Conservation (phyloP, 2,797 vertebrate species). For the Myripristis jacobus region DNA sequence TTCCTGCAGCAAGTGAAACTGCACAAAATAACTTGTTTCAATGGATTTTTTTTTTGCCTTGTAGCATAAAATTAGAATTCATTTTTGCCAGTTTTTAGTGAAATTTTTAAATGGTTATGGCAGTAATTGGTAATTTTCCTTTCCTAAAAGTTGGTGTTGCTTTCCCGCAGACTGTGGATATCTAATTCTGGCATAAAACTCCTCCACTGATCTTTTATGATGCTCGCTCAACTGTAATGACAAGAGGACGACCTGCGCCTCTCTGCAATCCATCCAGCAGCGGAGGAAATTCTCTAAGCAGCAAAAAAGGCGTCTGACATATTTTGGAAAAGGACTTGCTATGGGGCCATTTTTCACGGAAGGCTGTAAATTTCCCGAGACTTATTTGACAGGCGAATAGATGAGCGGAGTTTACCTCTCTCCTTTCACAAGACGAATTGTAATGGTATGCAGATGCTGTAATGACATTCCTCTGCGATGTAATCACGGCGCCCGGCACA, state of each 20-base stretch:
- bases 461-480: conserved; percentile 67
- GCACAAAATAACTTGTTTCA: too few species aligned
- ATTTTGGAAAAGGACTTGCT: conserved; percentile 32
- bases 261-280: conserved; percentile 22
- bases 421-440: conserved; percentile 65
- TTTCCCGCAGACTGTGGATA: conserved; percentile 3
- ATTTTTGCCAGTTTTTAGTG: too few species aligned
- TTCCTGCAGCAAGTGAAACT: too few species aligned
- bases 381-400: conserved; percentile 56
- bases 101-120: too few species aligned
- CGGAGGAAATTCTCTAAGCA: conserved; percentile 7
- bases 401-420: conserved; percentile 69
- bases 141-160: conserved; percentile 2
- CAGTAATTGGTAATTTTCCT: too few species aligned
- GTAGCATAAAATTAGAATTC: too few species aligned
- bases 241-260: conserved; percentile 40
- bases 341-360: conserved; percentile 38
- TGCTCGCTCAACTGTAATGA: conserved; percentile 48
- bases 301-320: conserved; percentile 39
- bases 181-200: conserved; percentile 37
- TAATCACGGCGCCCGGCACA: conserved; percentile 61
- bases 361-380: conserved; percentile 43
- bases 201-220: conserved; percentile 15
- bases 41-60: too few species aligned
- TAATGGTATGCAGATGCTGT: conserved; percentile 71